phyloP scores from a whole-genome alignment of 2,888 invertebrate species.

The Pachycephus smyrnensis region DNA sequence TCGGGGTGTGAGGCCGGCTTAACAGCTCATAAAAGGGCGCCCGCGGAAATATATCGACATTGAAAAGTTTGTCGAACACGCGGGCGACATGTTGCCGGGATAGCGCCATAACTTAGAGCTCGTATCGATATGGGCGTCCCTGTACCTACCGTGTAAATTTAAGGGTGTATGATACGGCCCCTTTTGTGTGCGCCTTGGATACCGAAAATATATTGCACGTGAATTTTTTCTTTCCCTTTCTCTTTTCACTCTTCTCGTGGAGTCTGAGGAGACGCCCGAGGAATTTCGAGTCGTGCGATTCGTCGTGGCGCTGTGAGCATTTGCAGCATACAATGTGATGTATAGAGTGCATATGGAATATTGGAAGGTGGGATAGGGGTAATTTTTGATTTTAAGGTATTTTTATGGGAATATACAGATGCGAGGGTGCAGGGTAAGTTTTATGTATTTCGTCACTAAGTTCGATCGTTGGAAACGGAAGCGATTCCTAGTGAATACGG shows the following conservation, averaged over 20 bases:
- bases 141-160: conserved; percentile 48
- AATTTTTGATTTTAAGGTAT: neutral
- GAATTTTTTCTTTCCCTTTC: conserved; percentile 10
- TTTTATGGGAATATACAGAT: neutral
- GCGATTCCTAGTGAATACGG: conserved; percentile 35
- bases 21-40: conserved; percentile 54
- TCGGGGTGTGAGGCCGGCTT: conserved; percentile 23
- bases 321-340: neutral
- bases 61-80: conserved; percentile 65
- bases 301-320: neutral
- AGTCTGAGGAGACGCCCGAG: neutral
- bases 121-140: conserved; percentile 51
- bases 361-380: neutral
- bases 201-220: conserved; percentile 34
- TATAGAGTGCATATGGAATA: neutral
- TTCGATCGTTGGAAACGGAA: conserved; percentile 8
- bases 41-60: conserved; percentile 55
- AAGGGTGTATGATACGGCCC: conserved; percentile 40
- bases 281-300: neutral
- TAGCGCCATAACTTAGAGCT: conserved; percentile 61
- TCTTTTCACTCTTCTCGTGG: conserved; percentile 17
- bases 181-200: conserved; percentile 23
- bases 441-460: neutral
- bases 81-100: conserved; percentile 62
- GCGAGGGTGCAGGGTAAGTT: neutral